Conservation (phyloP, 2,113 vertebrate species). For the Coreoperca whiteheadi region DNA sequence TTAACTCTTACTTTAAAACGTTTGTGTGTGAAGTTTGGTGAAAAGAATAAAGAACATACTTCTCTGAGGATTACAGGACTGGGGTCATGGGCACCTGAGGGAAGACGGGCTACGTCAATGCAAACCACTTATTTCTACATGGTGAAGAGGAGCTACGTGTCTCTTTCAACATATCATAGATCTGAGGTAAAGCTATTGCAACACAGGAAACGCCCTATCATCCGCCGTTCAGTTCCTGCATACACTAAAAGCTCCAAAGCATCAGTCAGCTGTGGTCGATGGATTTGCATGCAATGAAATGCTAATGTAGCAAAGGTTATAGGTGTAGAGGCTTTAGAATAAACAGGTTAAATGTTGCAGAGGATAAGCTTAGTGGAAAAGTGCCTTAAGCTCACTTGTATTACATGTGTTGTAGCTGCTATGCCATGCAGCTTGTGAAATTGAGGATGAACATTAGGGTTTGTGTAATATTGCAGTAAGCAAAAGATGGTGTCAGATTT, state of each 20-base stretch:
- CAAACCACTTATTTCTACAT: constrained; percentile 7
- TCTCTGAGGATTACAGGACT: neutral
- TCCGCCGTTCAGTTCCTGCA: constrained; percentile 58
- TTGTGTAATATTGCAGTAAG: constrained; percentile 19
- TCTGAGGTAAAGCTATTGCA: constrained; percentile 44
- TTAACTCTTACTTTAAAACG: neutral
- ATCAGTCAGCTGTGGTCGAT: neutral
- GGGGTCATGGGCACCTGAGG: neutral
- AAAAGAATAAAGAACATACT: neutral
- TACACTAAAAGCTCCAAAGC: neutral
- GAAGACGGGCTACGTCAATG: neutral
- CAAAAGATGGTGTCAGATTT: neutral
- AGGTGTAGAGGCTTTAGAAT: neutral
- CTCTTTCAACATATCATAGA: constrained; percentile 49
- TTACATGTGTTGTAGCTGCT: neutral
- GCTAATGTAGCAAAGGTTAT: neutral
- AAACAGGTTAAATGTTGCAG: neutral
- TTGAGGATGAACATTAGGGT: neutral
- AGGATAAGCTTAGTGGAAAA: neutral
- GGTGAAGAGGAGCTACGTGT: constrained; percentile 50
- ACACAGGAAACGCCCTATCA: constrained; percentile 61
- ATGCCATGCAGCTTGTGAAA: constrained; percentile 11
- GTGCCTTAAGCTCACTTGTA: neutral
- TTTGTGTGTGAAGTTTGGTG: neutral
- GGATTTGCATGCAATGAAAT: neutral